Conservation (phyloP, 2,888 invertebrate species). For the Sminthurides aquaticus region DNA sequence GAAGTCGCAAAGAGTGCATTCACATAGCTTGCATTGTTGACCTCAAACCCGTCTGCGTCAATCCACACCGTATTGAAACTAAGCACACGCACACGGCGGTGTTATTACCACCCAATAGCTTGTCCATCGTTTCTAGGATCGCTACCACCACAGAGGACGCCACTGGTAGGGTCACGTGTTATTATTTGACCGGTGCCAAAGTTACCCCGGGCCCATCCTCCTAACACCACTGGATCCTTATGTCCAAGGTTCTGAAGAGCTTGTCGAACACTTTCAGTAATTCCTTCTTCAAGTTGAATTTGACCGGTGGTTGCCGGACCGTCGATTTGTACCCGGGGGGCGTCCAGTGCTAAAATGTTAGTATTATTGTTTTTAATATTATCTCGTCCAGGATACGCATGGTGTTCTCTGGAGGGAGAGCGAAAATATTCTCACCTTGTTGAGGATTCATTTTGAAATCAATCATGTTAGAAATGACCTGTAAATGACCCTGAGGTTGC, state of each 20-base stretch:
- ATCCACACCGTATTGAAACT: too few relatives aligned
- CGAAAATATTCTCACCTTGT: slow-evolving; percentile 36
- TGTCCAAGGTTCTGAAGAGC: slow-evolving; percentile 33
- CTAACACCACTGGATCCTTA: slow-evolving; percentile 8
- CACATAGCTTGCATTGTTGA: too few relatives aligned
- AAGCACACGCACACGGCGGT: too few relatives aligned
- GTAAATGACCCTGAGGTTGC: slow-evolving; percentile 42
- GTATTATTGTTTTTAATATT: too few relatives aligned
- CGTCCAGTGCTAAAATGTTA: slow-evolving; percentile 34
- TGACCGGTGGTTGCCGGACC: slow-evolving; percentile 29
- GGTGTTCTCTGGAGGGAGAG: too few relatives aligned
- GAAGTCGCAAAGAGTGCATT: too few relatives aligned
- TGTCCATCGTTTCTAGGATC: slow-evolving; percentile 39
- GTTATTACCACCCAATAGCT: slow-evolving; percentile 31
- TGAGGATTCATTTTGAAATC: slow-evolving; percentile 42
- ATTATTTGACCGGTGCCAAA: slow-evolving; percentile 38
- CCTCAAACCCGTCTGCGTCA: too few relatives aligned
- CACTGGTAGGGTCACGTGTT: slow-evolving; percentile 27
- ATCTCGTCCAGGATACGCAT: too few relatives aligned
- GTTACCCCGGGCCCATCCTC: slow-evolving; percentile 5
- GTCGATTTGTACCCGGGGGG: slow-evolving; percentile 33
- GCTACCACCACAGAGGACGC: slow-evolving; percentile 35
- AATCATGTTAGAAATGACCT: slow-evolving; percentile 40
- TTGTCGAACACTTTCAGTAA: slow-evolving; percentile 24
- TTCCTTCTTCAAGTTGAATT: slow-evolving; percentile 39